Percentiles rank a stretch among this genome's conserved stretches.
Evolutionary conservation across 2,888 invertebrate species (phyloP).

Genomic region (Dryadula phaetusa): DNA sequence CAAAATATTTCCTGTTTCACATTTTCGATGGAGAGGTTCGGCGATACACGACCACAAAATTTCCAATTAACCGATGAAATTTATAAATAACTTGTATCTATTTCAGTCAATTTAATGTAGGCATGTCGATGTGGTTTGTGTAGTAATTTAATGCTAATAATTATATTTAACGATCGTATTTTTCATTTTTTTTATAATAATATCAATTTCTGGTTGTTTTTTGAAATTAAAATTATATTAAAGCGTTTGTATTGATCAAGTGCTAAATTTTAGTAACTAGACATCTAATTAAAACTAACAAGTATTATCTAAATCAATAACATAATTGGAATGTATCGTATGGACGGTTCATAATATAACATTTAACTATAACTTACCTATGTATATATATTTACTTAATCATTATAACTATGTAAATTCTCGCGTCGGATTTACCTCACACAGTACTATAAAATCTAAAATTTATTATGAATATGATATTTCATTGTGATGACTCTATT

Average conservation of each 20-base stretch:
- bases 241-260: constrained; percentile 18
- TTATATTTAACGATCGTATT: not conserved
- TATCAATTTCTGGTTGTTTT: not conserved
- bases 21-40: constrained; percentile 1
- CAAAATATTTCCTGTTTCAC: constrained; percentile 6
- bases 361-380: not conserved
- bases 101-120: constrained; percentile 20
- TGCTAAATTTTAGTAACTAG: not conserved
- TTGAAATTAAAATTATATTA: not conserved
- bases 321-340: constrained; percentile 70
- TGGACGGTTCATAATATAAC: constrained; percentile 57
- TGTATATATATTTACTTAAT: not conserved
- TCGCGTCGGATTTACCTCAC: too few relatives aligned
- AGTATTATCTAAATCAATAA: not conserved
- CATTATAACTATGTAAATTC: not conserved
- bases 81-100: constrained; percentile 26
- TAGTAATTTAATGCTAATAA: not conserved
- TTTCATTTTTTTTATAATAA: too few relatives aligned
- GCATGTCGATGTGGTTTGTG: not conserved
- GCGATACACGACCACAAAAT: constrained; percentile 25
- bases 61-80: constrained; percentile 30
- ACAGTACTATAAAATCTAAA: too few relatives aligned
- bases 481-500: too few relatives aligned
- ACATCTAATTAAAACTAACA: not conserved
- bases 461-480: too few relatives aligned